A percentile compares a stretch with the other conserved stretches of the same genome.
Conservation (phyloP, 2,888 invertebrate species). For the Drosophila meridiana region DNA sequence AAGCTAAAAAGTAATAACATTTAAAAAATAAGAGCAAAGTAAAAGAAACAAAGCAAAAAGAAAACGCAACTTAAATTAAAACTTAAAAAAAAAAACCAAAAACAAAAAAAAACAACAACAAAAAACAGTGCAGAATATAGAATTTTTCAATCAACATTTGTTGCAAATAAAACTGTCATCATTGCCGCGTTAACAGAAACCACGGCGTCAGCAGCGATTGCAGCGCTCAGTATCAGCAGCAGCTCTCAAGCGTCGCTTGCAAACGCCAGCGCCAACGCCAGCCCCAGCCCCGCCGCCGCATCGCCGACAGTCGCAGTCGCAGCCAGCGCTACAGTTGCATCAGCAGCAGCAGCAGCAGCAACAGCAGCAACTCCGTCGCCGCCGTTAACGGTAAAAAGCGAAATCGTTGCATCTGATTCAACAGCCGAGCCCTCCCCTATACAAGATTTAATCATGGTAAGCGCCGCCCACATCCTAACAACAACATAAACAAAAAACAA, state of each 20-base stretch:
- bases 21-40: constrained; percentile 26
- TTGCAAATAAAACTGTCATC: constrained; percentile 81
- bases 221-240: constrained; percentile 81
- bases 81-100: constrained; percentile 27
- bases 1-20: constrained; percentile 13
- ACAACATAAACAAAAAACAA: constrained; percentile 32
- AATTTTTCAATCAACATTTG: constrained; percentile 74
- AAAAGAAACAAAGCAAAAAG: constrained; percentile 28
- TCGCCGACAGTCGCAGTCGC: constrained; percentile 36
- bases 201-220: constrained; percentile 78
- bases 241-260: constrained; percentile 74
- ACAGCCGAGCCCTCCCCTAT: constrained; percentile 76
- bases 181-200: constrained; percentile 82
- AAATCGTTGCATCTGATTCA: constrained; percentile 69
- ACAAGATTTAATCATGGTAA: constrained; percentile 84
- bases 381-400: constrained; percentile 69
- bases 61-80: constrained; percentile 20
- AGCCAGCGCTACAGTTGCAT: constrained; percentile 33
- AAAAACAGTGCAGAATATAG: constrained; percentile 55
- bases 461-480: constrained; percentile 72
- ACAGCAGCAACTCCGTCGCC: constrained; percentile 46
- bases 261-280: constrained; percentile 52
- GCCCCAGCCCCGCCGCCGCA: constrained; percentile 29
- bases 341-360: constrained; percentile 46
- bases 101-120: constrained; percentile 19